Evolutionary conservation across 2,797 vertebrate species (phyloP).

Genomic region (Danio aesculapii): DNA sequence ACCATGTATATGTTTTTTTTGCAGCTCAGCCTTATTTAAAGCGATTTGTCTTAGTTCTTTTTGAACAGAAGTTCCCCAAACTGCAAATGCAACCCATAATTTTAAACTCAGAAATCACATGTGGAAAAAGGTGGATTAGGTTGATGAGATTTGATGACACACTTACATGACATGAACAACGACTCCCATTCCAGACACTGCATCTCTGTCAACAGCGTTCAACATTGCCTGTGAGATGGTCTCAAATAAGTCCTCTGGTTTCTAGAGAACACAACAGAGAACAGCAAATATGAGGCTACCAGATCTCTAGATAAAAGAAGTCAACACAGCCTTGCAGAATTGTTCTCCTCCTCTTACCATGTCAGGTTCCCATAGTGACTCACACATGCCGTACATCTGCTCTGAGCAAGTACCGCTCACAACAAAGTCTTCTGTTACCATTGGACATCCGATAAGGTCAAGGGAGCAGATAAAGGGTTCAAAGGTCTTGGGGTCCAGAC

Average conservation of each 20-base stretch:
- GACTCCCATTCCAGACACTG: slow-evolving; percentile 97
- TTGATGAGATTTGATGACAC: not conserved
- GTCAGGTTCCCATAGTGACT: slow-evolving; percentile 96
- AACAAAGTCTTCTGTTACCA: slow-evolving; percentile 98
- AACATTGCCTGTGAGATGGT: slow-evolving; percentile 98
- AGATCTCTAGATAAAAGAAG: not conserved
- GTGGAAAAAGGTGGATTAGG: too few species aligned
- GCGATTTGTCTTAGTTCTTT: too few species aligned
- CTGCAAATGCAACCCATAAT: too few species aligned
- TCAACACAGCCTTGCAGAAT: too few species aligned
- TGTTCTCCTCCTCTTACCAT: slow-evolving; percentile 84
- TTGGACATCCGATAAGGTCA: slow-evolving; percentile 96
- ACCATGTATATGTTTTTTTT: too few species aligned
- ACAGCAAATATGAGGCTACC: not conserved
- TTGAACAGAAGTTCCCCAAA: too few species aligned
- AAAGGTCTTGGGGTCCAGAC: slow-evolving; percentile 89
- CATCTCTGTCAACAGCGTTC: slow-evolving; percentile 95
- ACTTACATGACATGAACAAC: slow-evolving; percentile 96
- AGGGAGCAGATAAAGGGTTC: slow-evolving; percentile 97
- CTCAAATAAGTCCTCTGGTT: slow-evolving; percentile 94
- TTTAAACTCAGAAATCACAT: too few species aligned
- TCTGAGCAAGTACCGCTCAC: slow-evolving; percentile 97
- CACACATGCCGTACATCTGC: slow-evolving; percentile 99
- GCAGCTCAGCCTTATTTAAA: too few species aligned
- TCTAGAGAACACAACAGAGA: slow-evolving; percentile 73